phyloP scores from a whole-genome alignment of 2,888 invertebrate genomes.

The Norana najaformis region DNA sequence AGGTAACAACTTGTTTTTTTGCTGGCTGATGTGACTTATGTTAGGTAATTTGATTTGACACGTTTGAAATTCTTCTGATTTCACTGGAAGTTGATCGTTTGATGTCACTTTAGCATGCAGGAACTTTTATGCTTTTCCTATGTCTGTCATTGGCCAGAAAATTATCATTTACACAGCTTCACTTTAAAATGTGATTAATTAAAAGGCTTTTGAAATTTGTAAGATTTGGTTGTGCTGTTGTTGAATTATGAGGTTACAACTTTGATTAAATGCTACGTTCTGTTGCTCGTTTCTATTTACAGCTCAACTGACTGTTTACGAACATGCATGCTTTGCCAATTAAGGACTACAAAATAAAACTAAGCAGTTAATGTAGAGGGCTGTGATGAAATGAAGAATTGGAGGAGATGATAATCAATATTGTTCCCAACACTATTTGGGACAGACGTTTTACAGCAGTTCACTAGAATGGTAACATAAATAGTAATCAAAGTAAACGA shows the following conservation, averaged over 20 bases:
- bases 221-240: neutral
- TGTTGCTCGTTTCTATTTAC: too few relatives aligned
- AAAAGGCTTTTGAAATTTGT: neutral
- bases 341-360: neutral
- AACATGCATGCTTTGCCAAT: neutral
- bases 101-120: neutral
- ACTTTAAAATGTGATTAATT: neutral
- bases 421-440: too few relatives aligned
- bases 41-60: neutral
- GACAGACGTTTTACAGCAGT: too few relatives aligned
- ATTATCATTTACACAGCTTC: slow-evolving; percentile 13
- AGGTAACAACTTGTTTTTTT: neutral
- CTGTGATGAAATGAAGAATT: neutral
- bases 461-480: too few relatives aligned
- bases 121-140: slow-evolving; percentile 5
- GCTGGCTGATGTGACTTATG: neutral
- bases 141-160: neutral
- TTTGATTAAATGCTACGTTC: neutral
- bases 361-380: neutral
- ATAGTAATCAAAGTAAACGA: too few relatives aligned
- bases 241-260: neutral
- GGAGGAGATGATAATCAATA: too few relatives aligned
- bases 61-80: neutral
- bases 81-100: neutral
- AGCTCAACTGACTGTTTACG: neutral